Percentiles rank a stretch among this genome's conserved stretches.
These are phyloP conservation scores for Anguilla obscura DNA, from an alignment of 2,797 vertebrate genomes.

Conservation along the genomic window DNA sequence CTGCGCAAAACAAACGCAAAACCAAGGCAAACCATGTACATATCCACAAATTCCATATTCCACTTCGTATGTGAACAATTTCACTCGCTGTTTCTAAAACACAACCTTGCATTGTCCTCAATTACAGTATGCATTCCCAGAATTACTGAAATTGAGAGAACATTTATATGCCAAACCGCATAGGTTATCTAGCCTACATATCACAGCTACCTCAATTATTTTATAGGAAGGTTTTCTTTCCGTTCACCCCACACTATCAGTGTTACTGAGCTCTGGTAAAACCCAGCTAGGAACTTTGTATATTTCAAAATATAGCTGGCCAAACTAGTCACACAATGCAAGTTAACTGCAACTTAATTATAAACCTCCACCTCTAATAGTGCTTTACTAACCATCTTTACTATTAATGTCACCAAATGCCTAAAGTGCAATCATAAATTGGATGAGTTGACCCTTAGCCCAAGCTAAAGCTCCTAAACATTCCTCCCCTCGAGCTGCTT, in stretches of 20 bases:
- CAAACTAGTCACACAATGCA: background rate
- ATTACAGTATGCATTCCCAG: background rate
- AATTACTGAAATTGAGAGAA: background rate
- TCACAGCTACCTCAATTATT: background rate
- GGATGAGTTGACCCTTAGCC: background rate
- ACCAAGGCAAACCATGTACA: background rate
- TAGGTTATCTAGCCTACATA: background rate
- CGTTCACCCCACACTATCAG: background rate
- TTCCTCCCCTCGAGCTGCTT: conserved; percentile 51
- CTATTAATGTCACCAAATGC: background rate
- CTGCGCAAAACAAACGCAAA: no score
- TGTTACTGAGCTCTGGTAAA: background rate
- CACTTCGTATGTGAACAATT: background rate
- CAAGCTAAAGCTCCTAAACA: background rate
- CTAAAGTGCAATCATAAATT: background rate
- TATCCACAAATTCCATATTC: background rate
- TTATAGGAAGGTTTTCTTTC: background rate
- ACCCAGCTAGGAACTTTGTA: background rate
- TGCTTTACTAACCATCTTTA: no score
- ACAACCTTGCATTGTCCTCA: background rate
- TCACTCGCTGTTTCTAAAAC: background rate
- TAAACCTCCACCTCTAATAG: no score
- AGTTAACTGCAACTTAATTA: background rate
- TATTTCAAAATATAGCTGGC: background rate
- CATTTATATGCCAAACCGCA: background rate